phyloP scores from a whole-genome alignment of 2,113 vertebrate species.

The Indicator maculatus region DNA sequence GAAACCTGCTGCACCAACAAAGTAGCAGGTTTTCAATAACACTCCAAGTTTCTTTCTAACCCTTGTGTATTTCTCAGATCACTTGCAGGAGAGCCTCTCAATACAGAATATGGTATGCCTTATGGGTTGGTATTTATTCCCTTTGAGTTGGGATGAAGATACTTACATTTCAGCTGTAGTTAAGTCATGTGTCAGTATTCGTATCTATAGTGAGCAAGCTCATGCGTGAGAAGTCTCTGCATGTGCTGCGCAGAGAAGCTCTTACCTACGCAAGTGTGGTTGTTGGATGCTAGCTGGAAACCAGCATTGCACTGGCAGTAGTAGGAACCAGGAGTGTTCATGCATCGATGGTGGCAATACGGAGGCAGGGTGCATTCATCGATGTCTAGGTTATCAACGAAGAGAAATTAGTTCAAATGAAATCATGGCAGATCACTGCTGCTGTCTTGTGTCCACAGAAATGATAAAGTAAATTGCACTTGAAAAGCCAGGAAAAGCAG shows the following conservation, averaged over 20 bases:
- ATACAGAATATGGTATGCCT: no score
- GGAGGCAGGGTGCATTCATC: slow-evolving; percentile 88
- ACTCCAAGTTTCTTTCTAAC: not conserved
- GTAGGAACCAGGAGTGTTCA: slow-evolving; percentile 93
- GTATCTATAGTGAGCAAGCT: not conserved
- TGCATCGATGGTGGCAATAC: slow-evolving; percentile 92
- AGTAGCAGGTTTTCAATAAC: not conserved
- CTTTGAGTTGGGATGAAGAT: not conserved
- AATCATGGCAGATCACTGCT: not conserved
- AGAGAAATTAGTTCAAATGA: not conserved
- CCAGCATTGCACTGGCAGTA: slow-evolving; percentile 92
- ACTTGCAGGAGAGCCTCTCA: not conserved
- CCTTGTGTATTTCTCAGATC: rapidly evolving
- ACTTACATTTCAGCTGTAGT: rapidly evolving
- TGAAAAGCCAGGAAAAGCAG: not conserved
- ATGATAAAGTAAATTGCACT: not conserved
- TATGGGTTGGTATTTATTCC: not conserved
- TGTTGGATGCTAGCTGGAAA: slow-evolving; percentile 91
- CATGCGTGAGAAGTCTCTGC: not conserved
- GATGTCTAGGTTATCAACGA: slow-evolving; percentile 79
- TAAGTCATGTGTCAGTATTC: rapidly evolving
- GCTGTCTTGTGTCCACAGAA: not conserved
- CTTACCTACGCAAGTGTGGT: slow-evolving; percentile 96
- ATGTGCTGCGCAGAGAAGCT: not conserved
- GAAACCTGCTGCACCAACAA: not conserved